phyloP scores from a whole-genome alignment of 1,140 invertebrate species.

The Oryzaephilus surinamensis region DNA sequence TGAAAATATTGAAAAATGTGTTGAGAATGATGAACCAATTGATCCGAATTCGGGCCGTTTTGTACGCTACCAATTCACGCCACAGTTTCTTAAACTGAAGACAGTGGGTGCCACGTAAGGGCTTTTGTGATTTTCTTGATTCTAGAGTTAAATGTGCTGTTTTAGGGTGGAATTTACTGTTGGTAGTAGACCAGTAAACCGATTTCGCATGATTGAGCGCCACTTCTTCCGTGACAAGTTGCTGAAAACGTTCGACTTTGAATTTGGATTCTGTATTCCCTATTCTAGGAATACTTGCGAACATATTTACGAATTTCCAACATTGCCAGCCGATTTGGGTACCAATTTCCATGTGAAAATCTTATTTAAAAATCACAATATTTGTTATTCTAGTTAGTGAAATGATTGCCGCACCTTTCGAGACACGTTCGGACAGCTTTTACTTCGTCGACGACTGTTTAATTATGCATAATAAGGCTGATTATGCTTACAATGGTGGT shows the following conservation, averaged over 20 bases:
- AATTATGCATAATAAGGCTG: slow-evolving; percentile 99
- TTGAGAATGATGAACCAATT: slow-evolving; percentile 51
- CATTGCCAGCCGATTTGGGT: slow-evolving; percentile 77
- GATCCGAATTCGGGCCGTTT: slow-evolving; percentile 90
- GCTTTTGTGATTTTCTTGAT: neutral
- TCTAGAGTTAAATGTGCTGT: slow-evolving; percentile 12
- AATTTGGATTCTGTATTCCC: slow-evolving; percentile 98
- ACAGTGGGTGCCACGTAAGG: slow-evolving; percentile 92
- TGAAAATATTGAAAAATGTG: slow-evolving; percentile 51
- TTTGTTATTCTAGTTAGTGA: slow-evolving; percentile 69
- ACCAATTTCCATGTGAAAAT: slow-evolving; percentile 18
- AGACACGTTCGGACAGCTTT: slow-evolving; percentile 96
- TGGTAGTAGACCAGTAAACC: slow-evolving; percentile 80
- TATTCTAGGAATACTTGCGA: slow-evolving; percentile 96
- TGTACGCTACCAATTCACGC: slow-evolving; percentile 95
- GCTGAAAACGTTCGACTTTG: slow-evolving; percentile 98
- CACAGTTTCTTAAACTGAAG: slow-evolving; percentile 89
- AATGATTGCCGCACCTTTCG: slow-evolving; percentile 93
- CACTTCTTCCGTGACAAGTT: slow-evolving; percentile 92
- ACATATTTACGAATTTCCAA: slow-evolving; percentile 98
- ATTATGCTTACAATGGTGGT: slow-evolving; percentile 86
- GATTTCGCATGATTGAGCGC: slow-evolving; percentile 97
- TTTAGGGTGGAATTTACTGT: slow-evolving; percentile 93
- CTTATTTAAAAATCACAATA: neutral
- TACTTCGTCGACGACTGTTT: slow-evolving; percentile 96